phyloP scores from a whole-genome alignment of 2,888 invertebrate genomes.

The Aethes cnicana region DNA sequence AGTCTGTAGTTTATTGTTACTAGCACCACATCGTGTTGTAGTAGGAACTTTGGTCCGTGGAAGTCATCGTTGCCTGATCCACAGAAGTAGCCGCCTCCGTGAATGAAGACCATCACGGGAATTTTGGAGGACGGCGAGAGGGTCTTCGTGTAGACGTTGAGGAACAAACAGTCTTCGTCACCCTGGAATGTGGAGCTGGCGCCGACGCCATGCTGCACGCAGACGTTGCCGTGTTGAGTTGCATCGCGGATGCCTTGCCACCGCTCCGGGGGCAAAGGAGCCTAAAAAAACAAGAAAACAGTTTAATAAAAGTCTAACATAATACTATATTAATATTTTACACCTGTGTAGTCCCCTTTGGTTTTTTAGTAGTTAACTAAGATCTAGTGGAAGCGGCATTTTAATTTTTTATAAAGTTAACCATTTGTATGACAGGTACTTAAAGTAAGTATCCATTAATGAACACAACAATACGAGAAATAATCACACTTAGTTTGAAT shows the following conservation, averaged over 20 bases:
- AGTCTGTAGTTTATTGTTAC: slow-evolving; percentile 49
- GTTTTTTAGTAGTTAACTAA: too few species aligned
- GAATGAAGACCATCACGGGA: slow-evolving; percentile 51
- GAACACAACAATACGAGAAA: too few species aligned
- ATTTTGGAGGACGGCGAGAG: slow-evolving; percentile 28
- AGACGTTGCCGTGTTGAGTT: slow-evolving; percentile 37
- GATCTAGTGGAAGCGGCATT: too few species aligned
- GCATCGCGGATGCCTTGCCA: slow-evolving; percentile 43
- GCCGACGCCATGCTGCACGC: slow-evolving; percentile 40
- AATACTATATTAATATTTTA: too few species aligned
- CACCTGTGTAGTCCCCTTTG: too few species aligned
- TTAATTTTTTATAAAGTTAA: too few species aligned
- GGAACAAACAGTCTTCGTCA: slow-evolving; percentile 43
- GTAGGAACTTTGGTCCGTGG: slow-evolving; percentile 47
- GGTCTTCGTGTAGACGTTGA: slow-evolving; percentile 42
- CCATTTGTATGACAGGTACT: too few species aligned
- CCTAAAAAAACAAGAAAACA: too few species aligned
- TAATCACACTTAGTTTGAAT: too few species aligned
- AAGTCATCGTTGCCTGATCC: slow-evolving; percentile 41
- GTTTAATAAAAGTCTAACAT: too few species aligned
- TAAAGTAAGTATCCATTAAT: too few species aligned
- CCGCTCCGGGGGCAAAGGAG: slow-evolving; percentile 37
- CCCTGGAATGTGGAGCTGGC: slow-evolving; percentile 35
- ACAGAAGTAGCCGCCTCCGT: slow-evolving; percentile 46
- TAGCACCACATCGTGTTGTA: slow-evolving; percentile 45